Conservation (phyloP, 2,888 invertebrate genomes). For the Chymomyza procnemis region DNA sequence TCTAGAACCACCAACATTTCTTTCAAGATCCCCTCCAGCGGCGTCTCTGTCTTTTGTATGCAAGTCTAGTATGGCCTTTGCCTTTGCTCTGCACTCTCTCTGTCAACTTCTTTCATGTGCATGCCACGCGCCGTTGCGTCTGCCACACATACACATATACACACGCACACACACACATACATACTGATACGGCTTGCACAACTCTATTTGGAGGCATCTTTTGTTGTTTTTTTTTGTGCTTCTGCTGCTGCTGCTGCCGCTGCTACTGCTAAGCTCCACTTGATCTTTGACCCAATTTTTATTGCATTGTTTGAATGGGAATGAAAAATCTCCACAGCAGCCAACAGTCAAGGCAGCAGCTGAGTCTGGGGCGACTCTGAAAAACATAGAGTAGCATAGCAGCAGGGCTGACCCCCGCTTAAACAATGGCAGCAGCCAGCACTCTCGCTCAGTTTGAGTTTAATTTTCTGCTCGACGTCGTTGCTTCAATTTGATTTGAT, state of each 20-base stretch:
- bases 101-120: constrained; percentile 38
- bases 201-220: constrained; percentile 53
- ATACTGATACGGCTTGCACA: constrained; percentile 29
- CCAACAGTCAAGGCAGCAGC: neutral
- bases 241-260: constrained; percentile 22
- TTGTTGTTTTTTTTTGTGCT: constrained; percentile 6
- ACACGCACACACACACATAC: neutral
- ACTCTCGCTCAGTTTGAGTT: constrained; percentile 37
- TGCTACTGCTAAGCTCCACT: constrained; percentile 64
- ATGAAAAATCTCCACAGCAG: constrained; percentile 54
- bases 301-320: constrained; percentile 67
- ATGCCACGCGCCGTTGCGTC: constrained; percentile 68
- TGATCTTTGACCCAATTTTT: constrained; percentile 73
- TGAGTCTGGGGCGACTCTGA: neutral
- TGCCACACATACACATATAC: neutral
- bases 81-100: constrained; percentile 14
- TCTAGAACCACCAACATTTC: too few species aligned
- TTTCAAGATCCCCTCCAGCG: neutral
- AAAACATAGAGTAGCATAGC: neutral
- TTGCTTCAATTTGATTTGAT: constrained; percentile 64
- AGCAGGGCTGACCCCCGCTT: neutral
- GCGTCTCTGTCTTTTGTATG: neutral
- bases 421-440: constrained; percentile 25
- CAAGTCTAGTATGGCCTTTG: constrained; percentile 22
- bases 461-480: constrained; percentile 53